These are phyloP conservation scores for Amphipoea oculea DNA, from an alignment of 2,888 invertebrate species.

Conservation along the genomic window DNA sequence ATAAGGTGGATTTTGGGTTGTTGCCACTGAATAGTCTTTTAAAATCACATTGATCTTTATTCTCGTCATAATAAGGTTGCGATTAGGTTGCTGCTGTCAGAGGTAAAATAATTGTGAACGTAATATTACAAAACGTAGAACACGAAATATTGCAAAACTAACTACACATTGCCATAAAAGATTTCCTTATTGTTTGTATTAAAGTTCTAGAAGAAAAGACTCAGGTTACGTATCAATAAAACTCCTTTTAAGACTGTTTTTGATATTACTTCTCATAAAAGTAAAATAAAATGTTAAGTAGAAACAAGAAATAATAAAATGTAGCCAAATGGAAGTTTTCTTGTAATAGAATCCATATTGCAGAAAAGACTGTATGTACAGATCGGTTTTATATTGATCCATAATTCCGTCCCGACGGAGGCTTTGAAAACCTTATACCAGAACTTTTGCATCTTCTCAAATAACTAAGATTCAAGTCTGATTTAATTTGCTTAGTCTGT, in stretches of 20 bases:
- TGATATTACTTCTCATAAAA: slow-evolving; percentile 12
- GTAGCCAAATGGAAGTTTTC: neutral
- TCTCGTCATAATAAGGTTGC: no score
- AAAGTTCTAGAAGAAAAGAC: neutral
- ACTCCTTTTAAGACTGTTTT: slow-evolving; percentile 14
- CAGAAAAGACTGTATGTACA: neutral
- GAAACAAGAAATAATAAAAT: slow-evolving; percentile 1
- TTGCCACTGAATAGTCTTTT: no score
- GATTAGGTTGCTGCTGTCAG: no score
- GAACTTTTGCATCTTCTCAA: neutral
- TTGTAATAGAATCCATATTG: neutral
- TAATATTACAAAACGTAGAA: neutral
- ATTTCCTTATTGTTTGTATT: neutral
- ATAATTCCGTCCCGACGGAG: neutral
- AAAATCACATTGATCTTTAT: no score
- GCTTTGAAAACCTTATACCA: neutral
- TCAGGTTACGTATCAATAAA: slow-evolving; percentile 27
- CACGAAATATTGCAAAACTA: neutral
- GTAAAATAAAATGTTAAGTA: slow-evolving; percentile 12
- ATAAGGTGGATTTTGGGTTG: no score
- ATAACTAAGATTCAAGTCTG: neutral
- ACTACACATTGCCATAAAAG: slow-evolving; percentile 3
- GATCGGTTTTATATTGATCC: neutral
- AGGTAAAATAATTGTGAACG: no score
- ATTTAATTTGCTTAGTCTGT: neutral